Conservation (phyloP, 2,888 invertebrate genomes). For the Metopia argyrocephala region DNA sequence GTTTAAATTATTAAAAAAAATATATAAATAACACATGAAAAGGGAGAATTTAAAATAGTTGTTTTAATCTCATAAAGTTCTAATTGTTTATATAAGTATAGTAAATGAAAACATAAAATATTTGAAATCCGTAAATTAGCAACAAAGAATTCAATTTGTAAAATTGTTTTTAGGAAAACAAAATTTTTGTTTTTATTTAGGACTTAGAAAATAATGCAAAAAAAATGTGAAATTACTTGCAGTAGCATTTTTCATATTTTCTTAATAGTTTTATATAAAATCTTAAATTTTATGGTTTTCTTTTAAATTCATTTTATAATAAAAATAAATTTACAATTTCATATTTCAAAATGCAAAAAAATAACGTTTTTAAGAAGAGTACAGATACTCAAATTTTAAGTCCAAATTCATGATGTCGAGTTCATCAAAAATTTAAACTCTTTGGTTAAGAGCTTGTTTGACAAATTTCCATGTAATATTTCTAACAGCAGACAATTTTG, state of each 20-base stretch:
- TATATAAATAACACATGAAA: background rate
- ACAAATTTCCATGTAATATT: no score
- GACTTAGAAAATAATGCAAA: no score
- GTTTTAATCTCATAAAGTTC: background rate
- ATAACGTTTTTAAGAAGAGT: no score
- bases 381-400: no score
- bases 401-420: no score
- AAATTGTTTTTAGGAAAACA: conserved; percentile 40
- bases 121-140: background rate
- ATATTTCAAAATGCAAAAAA: no score
- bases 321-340: conserved; percentile 45
- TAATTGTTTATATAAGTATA: background rate
- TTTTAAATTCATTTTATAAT: background rate
- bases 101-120: background rate
- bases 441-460: no score
- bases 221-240: conserved; percentile 48
- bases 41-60: background rate
- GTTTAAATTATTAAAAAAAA: background rate
- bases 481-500: no score
- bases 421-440: no score
- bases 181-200: conserved; percentile 44
- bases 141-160: conserved; percentile 46
- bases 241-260: conserved; percentile 36
- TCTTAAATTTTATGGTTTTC: conserved; percentile 18
- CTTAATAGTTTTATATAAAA: conserved; percentile 14